A percentile compares a stretch with the other conserved stretches of the same genome.
Evolutionary conservation across 2,888 invertebrate genomes (phyloP).

Genomic region (Rugalucina vietnamica): DNA sequence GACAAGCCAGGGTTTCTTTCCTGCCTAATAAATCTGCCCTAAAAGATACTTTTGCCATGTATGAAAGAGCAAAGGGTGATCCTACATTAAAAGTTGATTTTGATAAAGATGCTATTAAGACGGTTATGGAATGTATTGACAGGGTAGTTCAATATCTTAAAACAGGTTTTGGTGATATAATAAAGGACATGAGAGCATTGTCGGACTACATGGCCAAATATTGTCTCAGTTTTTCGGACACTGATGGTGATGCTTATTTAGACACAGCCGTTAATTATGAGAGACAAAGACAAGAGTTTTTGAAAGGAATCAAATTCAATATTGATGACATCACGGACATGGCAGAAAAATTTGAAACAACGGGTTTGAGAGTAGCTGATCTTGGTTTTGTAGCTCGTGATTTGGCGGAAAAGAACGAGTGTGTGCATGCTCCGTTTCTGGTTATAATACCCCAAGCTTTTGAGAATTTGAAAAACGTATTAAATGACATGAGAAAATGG

Average conservation of each 20-base stretch:
- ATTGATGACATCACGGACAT: conserved; percentile 72
- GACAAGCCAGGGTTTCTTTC: conserved; percentile 65
- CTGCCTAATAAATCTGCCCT: conserved; percentile 67
- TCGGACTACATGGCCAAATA: conserved; percentile 74
- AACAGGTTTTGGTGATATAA: conserved; percentile 70
- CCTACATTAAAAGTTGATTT: conserved; percentile 65
- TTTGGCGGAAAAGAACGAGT: conserved; percentile 70
- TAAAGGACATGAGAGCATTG: conserved; percentile 66
- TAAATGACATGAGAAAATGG: conserved; percentile 69
- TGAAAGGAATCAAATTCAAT: conserved; percentile 67
- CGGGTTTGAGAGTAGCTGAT: conserved; percentile 68
- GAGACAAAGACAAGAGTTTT: conserved; percentile 72
- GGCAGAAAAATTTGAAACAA: conserved; percentile 75
- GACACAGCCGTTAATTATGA: conserved; percentile 79
- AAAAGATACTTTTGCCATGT: conserved; percentile 62
- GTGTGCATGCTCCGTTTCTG: conserved; percentile 74
- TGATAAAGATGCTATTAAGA: conserved; percentile 60
- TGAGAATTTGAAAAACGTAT: conserved; percentile 74
- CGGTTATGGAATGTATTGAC: conserved; percentile 60
- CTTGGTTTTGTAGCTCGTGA: conserved; percentile 73
- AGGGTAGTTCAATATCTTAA: conserved; percentile 65
- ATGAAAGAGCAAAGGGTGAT: conserved; percentile 61
- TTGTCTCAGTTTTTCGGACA: conserved; percentile 73
- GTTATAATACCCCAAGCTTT: conserved; percentile 76
- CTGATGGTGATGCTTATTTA: conserved; percentile 72